Evolutionary conservation across 2,888 invertebrate genomes (phyloP).

Genomic region (Lordiphosa andalusiaca): DNA sequence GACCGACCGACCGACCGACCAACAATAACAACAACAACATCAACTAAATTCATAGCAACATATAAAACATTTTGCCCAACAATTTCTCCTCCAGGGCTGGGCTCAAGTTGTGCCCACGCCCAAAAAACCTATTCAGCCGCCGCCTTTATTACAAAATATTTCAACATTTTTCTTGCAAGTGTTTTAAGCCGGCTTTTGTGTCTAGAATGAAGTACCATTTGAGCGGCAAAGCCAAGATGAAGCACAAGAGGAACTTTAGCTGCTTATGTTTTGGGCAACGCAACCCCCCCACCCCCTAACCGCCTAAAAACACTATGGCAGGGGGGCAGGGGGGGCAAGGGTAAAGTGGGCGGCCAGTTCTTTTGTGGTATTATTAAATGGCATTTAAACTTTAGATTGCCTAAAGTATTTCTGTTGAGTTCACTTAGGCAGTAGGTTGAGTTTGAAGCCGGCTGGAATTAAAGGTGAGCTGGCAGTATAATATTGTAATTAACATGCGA

Average conservation of each 20-base stretch:
- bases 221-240: conserved; percentile 37
- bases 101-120: conserved; percentile 25
- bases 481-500: no score
- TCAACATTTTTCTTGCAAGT: conserved; percentile 72
- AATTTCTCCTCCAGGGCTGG: conserved; percentile 47
- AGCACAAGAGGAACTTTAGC: conserved; percentile 38
- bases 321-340: conserved; percentile 10
- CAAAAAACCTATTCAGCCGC: conserved; percentile 56
- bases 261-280: conserved; percentile 33
- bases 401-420: conserved; percentile 35
- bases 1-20: conserved; percentile 17
- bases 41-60: conserved; percentile 68
- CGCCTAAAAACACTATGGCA: neutral
- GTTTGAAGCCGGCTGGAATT: no score
- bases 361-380: conserved; percentile 69
- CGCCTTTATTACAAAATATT: conserved; percentile 70
- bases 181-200: conserved; percentile 74
- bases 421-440: no score
- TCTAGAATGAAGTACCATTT: conserved; percentile 68
- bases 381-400: conserved; percentile 64
- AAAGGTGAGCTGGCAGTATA: no score
- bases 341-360: conserved; percentile 47
- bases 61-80: conserved; percentile 71
- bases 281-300: no score
- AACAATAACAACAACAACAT: conserved; percentile 44